phyloP scores from a whole-genome alignment of 2,888 invertebrate species.

The Orchesellides sinensis region DNA sequence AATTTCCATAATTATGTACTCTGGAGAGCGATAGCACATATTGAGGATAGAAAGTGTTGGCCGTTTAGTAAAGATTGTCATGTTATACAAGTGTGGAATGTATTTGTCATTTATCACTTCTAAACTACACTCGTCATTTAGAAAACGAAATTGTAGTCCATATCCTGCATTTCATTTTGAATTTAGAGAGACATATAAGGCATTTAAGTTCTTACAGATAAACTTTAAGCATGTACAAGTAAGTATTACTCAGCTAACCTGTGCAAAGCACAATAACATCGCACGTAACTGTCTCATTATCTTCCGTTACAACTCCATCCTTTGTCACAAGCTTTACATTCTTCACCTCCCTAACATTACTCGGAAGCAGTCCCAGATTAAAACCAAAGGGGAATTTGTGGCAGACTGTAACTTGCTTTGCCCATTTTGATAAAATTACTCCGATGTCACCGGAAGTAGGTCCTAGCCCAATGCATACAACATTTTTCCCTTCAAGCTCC shows the following conservation, averaged over 20 bases:
- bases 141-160: slow-evolving; percentile 27
- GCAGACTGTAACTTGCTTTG: slow-evolving; percentile 24
- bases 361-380: slow-evolving; percentile 19
- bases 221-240: too few species aligned
- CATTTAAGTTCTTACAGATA: too few species aligned
- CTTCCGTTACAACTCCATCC: slow-evolving; percentile 27
- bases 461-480: slow-evolving; percentile 35
- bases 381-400: slow-evolving; percentile 40
- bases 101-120: slow-evolving; percentile 21
- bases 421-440: background rate
- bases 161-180: slow-evolving; percentile 19
- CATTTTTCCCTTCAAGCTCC: background rate
- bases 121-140: background rate
- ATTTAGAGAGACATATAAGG: too few species aligned
- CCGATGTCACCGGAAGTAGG: slow-evolving; percentile 21
- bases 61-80: slow-evolving; percentile 35
- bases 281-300: slow-evolving; percentile 38
- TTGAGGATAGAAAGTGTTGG: slow-evolving; percentile 28
- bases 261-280: slow-evolving; percentile 38
- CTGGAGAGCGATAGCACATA: slow-evolving; percentile 24
- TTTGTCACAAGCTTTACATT: slow-evolving; percentile 9
- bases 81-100: slow-evolving; percentile 27
- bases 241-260: too few species aligned
- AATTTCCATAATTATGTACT: slow-evolving; percentile 14
- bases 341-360: slow-evolving; percentile 18